These are phyloP conservation scores for Haliclona indistincta DNA, from an alignment of 37 sponge, comb jelly and placozoan genomes.

Conservation along the genomic window DNA sequence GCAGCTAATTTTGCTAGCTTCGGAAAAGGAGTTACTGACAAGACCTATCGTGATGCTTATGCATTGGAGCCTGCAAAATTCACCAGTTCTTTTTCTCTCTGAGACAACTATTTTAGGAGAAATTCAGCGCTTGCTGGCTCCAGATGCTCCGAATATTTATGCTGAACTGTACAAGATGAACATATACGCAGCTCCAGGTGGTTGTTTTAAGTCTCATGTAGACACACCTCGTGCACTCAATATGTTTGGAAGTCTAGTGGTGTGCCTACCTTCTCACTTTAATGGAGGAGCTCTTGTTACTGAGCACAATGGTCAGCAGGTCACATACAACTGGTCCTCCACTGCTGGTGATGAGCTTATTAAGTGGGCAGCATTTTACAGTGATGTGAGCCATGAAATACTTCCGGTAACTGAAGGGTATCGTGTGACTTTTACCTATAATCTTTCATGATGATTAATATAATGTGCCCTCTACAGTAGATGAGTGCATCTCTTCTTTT, in stretches of 20 bases:
- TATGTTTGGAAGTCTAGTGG: constrained; percentile 50
- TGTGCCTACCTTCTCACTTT: constrained; percentile 33
- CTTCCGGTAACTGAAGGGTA: constrained; percentile 30
- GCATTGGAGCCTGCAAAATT: constrained; percentile 24
- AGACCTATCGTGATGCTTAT: constrained; percentile 41
- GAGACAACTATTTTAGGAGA: constrained; percentile 11
- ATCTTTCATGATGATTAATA: too few species aligned
- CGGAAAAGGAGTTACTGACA: constrained; percentile 32
- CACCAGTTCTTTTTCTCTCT: constrained; percentile 12
- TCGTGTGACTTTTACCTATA: constrained; percentile 37
- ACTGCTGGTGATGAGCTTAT: background rate
- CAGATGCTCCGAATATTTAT: background rate
- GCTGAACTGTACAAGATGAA: constrained; percentile 41
- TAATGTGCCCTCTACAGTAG: too few species aligned
- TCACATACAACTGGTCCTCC: constrained; percentile 29
- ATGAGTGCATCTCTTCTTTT: too few species aligned
- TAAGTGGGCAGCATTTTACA: constrained; percentile 31
- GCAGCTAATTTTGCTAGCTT: constrained; percentile 43
- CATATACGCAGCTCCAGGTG: constrained; percentile 17
- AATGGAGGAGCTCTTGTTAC: constrained; percentile 35
- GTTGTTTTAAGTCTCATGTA: constrained; percentile 22
- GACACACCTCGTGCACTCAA: constrained; percentile 28
- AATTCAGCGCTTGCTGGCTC: background rate
- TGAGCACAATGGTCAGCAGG: constrained; percentile 10
- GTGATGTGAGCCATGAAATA: constrained; percentile 30